phyloP scores from a whole-genome alignment of 2,888 invertebrate species.

The Sepioteuthis lessoniana region DNA sequence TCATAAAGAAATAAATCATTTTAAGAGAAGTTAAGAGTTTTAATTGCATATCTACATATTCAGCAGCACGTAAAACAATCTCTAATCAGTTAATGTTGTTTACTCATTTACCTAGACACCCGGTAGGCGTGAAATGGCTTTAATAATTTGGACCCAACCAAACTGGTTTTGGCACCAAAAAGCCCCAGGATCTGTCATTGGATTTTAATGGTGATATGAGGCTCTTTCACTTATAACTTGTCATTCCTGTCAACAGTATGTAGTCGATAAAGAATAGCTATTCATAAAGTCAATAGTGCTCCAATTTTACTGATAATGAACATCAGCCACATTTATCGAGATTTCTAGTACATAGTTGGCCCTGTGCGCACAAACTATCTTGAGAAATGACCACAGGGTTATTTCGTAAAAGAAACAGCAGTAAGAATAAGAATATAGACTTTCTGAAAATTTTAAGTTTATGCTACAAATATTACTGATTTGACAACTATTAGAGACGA shows the following conservation, averaged over 20 bases:
- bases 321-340: rapidly evolving
- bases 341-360: too few relatives aligned
- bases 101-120: not conserved
- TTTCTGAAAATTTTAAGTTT: too few relatives aligned
- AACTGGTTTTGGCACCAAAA: not conserved
- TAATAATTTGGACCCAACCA: not conserved
- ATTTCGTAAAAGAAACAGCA: too few relatives aligned
- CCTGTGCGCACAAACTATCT: too few relatives aligned
- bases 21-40: not conserved
- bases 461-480: too few relatives aligned
- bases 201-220: not conserved
- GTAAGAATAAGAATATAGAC: too few relatives aligned
- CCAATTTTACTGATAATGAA: not conserved
- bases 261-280: not conserved
- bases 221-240: not conserved
- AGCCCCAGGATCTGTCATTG: not conserved
- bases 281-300: not conserved
- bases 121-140: not conserved
- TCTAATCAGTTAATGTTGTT: not conserved
- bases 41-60: not conserved
- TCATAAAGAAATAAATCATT: not conserved
- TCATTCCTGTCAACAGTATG: not conserved
- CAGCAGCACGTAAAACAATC: not conserved
- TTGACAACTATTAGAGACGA: too few relatives aligned
- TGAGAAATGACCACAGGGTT: too few relatives aligned